phyloP scores from a whole-genome alignment of 2,797 vertebrate species.

The Acropternis orthonyx region DNA sequence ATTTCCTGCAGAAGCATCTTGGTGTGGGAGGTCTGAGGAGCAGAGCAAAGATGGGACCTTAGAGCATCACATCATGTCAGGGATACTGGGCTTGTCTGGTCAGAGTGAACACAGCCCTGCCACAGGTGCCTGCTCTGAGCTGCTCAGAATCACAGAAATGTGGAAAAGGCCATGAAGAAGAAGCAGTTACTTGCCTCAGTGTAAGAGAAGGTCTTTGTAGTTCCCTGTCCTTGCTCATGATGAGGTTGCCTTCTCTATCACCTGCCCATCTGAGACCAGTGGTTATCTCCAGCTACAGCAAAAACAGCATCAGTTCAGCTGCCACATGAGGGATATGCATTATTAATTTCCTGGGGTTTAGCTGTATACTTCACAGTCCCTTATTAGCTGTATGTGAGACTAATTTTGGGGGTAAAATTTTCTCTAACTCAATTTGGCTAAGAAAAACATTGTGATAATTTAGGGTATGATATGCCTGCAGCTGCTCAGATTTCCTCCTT shows the following conservation, averaged over 20 bases:
- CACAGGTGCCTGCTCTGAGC: neutral
- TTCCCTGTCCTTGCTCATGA: neutral
- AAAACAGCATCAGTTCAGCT: neutral
- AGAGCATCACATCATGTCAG: fast-evolving
- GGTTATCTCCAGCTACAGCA: conserved; percentile 23
- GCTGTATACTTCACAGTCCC: neutral
- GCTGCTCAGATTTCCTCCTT: conserved; percentile 24
- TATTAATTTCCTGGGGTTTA: conserved; percentile 18
- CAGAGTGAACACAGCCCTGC: neutral
- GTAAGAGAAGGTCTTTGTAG: neutral
- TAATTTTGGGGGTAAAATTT: conserved; percentile 1
- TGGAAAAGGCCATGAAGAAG: neutral
- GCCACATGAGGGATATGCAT: neutral
- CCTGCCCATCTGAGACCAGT: neutral
- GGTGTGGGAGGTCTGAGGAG: fast-evolving
- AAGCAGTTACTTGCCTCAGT: neutral
- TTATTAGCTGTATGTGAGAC: neutral
- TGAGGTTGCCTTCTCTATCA: neutral
- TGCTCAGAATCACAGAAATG: neutral
- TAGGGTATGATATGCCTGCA: neutral
- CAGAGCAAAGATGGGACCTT: neutral
- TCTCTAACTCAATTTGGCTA: neutral
- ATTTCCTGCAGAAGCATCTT: neutral
- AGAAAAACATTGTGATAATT: neutral
- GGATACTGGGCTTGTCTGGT: fast-evolving